Conservation (phyloP, 2,113 vertebrate species). For the Notiomystis cincta region DNA sequence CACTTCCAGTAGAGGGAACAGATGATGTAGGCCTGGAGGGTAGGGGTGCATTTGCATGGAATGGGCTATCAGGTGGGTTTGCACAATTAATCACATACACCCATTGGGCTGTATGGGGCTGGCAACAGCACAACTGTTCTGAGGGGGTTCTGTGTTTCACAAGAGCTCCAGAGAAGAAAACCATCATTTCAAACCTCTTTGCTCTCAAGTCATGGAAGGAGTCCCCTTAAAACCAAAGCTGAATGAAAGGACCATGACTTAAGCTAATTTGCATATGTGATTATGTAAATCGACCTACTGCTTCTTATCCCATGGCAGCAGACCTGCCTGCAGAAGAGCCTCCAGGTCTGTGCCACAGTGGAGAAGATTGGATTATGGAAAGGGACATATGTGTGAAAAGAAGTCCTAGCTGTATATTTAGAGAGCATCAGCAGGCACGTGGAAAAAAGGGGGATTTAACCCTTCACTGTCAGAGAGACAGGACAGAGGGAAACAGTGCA, state of each 20-base stretch:
- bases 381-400: not conserved
- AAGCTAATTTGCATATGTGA: slow-evolving; percentile 33
- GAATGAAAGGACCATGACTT: slow-evolving; percentile 11
- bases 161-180: not conserved
- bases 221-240: slow-evolving; percentile 24
- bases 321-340: slow-evolving; percentile 49
- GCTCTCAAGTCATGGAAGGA: not conserved
- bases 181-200: not conserved
- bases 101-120: not conserved
- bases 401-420: slow-evolving; percentile 27
- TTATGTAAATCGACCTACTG: slow-evolving; percentile 52
- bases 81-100: not conserved
- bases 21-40: slow-evolving; percentile 41
- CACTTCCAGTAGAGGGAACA: slow-evolving; percentile 25
- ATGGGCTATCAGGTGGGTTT: not conserved
- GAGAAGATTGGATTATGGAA: slow-evolving; percentile 51
- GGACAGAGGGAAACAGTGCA: not conserved
- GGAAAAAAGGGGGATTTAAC: not conserved
- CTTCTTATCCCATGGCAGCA: slow-evolving; percentile 50
- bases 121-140: not conserved
- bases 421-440: not conserved
- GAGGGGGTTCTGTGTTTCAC: not conserved
- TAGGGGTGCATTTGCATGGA: slow-evolving; percentile 9
- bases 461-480: not conserved
- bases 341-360: slow-evolving; percentile 27